A percentile compares a stretch with the other conserved stretches of the same genome.
Evolutionary conservation across 2,888 invertebrate species (phyloP).

Genomic region (Chelonus formosanus): DNA sequence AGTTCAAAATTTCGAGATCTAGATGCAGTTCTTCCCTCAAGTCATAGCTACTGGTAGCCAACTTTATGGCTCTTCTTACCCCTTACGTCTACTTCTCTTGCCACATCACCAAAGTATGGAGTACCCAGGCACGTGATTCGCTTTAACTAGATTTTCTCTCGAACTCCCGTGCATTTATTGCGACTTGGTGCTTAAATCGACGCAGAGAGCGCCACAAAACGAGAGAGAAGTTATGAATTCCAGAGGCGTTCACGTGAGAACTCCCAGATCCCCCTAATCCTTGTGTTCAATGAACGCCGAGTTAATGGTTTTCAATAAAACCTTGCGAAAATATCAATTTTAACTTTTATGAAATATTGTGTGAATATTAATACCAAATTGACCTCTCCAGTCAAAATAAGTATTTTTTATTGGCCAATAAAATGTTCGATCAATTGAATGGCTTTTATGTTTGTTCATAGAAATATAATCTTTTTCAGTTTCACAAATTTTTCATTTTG

Average conservation of each 20-base stretch:
- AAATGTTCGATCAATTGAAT: too few relatives aligned
- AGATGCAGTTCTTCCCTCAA: constrained; percentile 28
- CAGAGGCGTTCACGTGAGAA: constrained; percentile 18
- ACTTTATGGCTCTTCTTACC: constrained; percentile 28
- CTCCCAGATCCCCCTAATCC: constrained; percentile 29
- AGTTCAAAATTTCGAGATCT: constrained; percentile 32
- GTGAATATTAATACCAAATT: not conserved
- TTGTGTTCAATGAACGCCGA: constrained; percentile 31
- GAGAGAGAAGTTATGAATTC: constrained; percentile 30
- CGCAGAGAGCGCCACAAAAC: constrained; percentile 4
- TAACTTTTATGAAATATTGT: too few relatives aligned
- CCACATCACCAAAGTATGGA: constrained; percentile 33
- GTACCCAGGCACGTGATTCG: constrained; percentile 34
- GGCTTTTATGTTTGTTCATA: too few relatives aligned
- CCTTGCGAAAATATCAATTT: not conserved
- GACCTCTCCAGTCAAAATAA: not conserved
- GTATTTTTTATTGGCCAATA: not conserved
- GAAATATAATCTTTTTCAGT: too few relatives aligned
- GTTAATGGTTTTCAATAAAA: constrained; percentile 31
- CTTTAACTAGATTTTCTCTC: constrained; percentile 34
- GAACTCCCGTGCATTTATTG: constrained; percentile 34
- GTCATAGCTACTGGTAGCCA: not conserved
- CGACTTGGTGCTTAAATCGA: constrained; percentile 20
- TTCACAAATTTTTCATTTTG: too few relatives aligned
- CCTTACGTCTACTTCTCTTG: constrained; percentile 7